Evolutionary conservation across 2,888 invertebrate species (phyloP), one percentile per base, ranked within the genome.

Genomic region (Auanema freiburgensis): DNA sequence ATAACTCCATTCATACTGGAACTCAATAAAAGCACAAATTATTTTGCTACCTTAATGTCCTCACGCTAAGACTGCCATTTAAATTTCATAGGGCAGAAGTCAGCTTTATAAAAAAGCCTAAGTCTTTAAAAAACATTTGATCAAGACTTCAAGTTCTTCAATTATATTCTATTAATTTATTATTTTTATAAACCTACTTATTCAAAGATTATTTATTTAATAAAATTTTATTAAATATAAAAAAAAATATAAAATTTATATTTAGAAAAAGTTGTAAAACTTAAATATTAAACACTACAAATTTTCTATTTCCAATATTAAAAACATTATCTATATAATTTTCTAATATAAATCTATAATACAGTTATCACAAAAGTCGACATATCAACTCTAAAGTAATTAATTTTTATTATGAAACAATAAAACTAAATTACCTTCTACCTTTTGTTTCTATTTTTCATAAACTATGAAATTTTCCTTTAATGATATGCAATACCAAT

Each of bases 21-120:
- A 88, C 88, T 84, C 87, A 90, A 89, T 90, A 89, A 90, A 90
- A 87, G 89, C 88, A 89, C 89, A 88, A 90, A 87, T 89, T 86
- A 89, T 90, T 90, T 89, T 89, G 90, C 89, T 90, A 90, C 89
- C 89, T 90, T 90, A 88, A 89, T 88, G 90, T 89, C 88, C 89
- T 90, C 87, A 90, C 87, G 84, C 88, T 90, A 90, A 89, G 88
- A 90, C 90, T 88, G 90, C 90, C 88, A 88, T 90, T 90, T 86
- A 90, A 89, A 81, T 71, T 83, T 89, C 90, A 90, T 88, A 88
- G 90, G 88, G 89, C 90, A 90, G 90, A 88, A 86, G 85, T 86
- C 86, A 90, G 88, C 86, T 89, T 88, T 87, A 86, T 89, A 88
- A 85, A 88, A 73, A 70, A 73, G 64, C 71, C 71, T 73, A 67